Percentiles rank a stretch among this genome's conserved stretches.
These are phyloP conservation scores for Cantharis rufa DNA, from an alignment of 2,888 invertebrate genomes.

Conservation along the genomic window DNA sequence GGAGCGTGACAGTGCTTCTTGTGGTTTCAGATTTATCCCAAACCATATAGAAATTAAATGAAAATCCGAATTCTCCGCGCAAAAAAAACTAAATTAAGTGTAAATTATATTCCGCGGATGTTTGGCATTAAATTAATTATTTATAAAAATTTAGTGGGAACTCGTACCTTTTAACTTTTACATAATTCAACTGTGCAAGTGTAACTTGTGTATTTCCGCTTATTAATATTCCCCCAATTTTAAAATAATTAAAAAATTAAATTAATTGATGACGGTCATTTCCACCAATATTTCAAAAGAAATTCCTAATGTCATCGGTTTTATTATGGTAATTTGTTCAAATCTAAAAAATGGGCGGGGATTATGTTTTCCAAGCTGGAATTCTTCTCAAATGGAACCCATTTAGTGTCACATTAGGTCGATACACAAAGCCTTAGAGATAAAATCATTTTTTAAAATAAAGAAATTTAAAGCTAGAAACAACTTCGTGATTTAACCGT, in stretches of 20 bases:
- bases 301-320: neutral
- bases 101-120: neutral
- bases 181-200: neutral
- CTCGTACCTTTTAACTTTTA: neutral
- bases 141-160: neutral
- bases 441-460: neutral
- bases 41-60: neutral
- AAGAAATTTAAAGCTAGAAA: neutral
- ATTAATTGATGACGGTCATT: neutral
- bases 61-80: neutral
- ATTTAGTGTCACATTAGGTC: neutral
- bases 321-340: neutral
- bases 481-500: constrained; percentile 4
- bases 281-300: neutral
- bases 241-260: neutral
- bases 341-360: neutral
- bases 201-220: neutral
- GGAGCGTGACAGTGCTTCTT: constrained; percentile 4
- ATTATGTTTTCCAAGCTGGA: neutral
- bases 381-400: neutral
- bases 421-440: neutral
- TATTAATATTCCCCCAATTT: neutral
- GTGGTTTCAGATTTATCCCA: constrained; percentile 25
- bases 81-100: neutral
- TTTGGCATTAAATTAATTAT: neutral